These are phyloP conservation scores for Sylvia borin DNA, from an alignment of 2,797 vertebrate genomes.

Conservation along the genomic window DNA sequence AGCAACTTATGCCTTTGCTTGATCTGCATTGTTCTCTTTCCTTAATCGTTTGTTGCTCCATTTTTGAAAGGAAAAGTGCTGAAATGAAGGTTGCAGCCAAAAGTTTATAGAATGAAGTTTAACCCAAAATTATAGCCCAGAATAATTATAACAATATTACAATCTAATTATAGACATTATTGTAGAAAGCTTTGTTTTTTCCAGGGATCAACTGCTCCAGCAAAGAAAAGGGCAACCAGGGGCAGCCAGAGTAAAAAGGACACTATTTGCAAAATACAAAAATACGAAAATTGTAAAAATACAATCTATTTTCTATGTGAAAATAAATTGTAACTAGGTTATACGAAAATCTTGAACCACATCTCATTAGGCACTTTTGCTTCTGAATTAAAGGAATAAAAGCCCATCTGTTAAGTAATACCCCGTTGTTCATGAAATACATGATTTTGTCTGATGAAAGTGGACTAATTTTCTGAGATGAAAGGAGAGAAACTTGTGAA, in stretches of 20 bases:
- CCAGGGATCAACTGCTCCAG: neutral
- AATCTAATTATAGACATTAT: neutral
- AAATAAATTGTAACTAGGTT: neutral
- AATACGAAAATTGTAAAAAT: too few relatives aligned
- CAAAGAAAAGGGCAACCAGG: neutral
- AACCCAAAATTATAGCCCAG: neutral
- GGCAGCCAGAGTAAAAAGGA: neutral
- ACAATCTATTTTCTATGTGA: neutral
- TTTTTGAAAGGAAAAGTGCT: neutral
- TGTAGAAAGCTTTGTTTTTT: neutral
- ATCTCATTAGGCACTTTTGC: neutral
- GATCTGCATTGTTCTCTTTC: neutral
- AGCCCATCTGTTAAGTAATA: conserved; percentile 31
- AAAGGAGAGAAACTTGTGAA: neutral
- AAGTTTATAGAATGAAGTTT: neutral
- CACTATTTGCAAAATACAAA: too few relatives aligned
- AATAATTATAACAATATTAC: neutral
- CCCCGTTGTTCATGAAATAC: conserved; percentile 5
- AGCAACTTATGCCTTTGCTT: neutral
- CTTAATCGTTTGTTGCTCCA: neutral
- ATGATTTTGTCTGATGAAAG: conserved; percentile 28
- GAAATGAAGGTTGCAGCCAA: neutral
- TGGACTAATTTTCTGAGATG: neutral
- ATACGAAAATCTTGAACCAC: neutral
- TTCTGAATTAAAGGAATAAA: neutral